These are phyloP conservation scores for Sinonovacula constricta DNA, from an alignment of 1,140 invertebrate species.

Conservation along the genomic window DNA sequence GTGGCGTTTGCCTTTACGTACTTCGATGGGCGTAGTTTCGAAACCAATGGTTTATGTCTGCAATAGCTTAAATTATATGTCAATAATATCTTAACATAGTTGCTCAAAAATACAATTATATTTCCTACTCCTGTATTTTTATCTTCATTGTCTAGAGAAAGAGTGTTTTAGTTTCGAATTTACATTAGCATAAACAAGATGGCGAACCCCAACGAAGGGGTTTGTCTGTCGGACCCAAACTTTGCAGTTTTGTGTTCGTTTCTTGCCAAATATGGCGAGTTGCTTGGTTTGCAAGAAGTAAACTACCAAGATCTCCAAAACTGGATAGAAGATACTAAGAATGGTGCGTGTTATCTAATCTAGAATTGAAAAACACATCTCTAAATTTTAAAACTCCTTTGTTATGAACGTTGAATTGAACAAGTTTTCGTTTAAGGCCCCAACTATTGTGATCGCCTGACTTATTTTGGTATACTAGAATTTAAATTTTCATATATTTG, in stretches of 20 bases:
- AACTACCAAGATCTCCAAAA: constrained; percentile 87
- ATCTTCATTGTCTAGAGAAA: no score
- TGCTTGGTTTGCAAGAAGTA: constrained; percentile 83
- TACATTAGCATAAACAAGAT: constrained; percentile 82
- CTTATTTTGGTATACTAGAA: not conserved
- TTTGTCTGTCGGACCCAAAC: constrained; percentile 94
- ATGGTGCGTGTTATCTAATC: constrained; percentile 81
- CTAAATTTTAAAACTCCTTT: not conserved
- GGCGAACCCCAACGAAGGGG: constrained; percentile 88
- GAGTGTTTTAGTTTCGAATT: no score
- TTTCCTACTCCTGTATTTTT: no score
- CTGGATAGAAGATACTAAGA: constrained; percentile 91
- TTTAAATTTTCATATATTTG: not conserved
- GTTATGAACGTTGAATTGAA: not conserved
- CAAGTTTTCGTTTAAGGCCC: not conserved
- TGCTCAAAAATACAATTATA: no score
- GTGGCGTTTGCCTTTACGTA: no score
- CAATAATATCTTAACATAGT: no score
- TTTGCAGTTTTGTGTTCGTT: constrained; percentile 97
- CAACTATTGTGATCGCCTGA: not conserved
- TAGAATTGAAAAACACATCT: not conserved
- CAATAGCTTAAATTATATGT: no score
- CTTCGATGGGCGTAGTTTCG: no score
- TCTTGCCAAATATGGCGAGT: constrained; percentile 90
- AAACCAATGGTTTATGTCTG: no score